Conservation (phyloP, 1,140 invertebrate species). For the Bombus cullumanus region DNA sequence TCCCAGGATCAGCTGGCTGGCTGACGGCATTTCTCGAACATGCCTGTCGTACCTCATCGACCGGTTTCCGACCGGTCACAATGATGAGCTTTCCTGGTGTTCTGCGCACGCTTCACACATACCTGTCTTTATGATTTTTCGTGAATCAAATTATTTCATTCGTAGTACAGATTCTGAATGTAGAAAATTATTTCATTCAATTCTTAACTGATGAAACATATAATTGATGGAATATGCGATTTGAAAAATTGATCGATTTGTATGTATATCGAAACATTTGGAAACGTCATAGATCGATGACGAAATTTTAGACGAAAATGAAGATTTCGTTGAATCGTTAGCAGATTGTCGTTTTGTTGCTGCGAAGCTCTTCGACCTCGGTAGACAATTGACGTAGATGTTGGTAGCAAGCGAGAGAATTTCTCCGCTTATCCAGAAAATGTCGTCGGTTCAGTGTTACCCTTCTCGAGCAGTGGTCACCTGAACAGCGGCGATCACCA, state of each 20-base stretch:
- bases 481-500: conserved; percentile 73
- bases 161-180: background rate
- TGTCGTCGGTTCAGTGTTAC: conserved; percentile 76
- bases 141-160: background rate
- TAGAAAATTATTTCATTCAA: background rate
- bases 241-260: background rate
- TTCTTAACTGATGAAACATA: background rate
- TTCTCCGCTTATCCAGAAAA: conserved; percentile 73
- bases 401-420: conserved; percentile 59
- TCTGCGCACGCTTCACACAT: conserved; percentile 2
- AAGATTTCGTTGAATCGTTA: background rate
- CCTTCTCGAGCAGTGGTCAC: conserved; percentile 54
- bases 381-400: background rate
- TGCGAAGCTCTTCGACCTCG: conserved; percentile 61
- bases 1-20: conserved; percentile 82
- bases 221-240: no score
- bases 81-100: conserved; percentile 55
- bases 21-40: conserved; percentile 81
- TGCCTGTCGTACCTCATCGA: conserved; percentile 77
- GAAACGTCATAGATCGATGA: background rate
- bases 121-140: conserved; percentile 3
- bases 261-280: no score
- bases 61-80: conserved; percentile 70
- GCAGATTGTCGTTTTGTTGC: background rate
- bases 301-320: background rate